Percentiles rank a stretch among this genome's conserved stretches.
phyloP scores from a whole-genome alignment of 2,797 vertebrate species.

The Clarias pachynema region DNA sequence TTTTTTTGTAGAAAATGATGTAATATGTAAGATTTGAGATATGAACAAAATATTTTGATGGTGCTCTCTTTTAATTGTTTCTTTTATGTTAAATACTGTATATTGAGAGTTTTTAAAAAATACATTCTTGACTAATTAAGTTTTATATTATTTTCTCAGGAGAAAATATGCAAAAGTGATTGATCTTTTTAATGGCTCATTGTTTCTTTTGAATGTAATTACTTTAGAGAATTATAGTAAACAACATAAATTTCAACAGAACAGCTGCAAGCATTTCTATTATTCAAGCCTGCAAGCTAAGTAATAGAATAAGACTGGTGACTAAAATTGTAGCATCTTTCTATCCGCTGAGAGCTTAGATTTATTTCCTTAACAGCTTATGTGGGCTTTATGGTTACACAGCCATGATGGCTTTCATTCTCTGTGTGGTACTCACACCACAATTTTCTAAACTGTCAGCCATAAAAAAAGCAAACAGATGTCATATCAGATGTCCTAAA shows the following conservation, averaged over 20 bases:
- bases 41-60: slow-evolving; percentile 11
- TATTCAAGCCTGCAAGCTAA: neutral
- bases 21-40: slow-evolving; percentile 26
- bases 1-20: neutral
- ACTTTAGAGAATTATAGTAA: neutral
- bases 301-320: slow-evolving; percentile 15
- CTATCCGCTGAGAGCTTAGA: neutral
- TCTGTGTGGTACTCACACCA: slow-evolving; percentile 7
- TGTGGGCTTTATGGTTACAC: slow-evolving; percentile 24
- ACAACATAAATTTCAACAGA: neutral
- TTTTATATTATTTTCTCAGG: slow-evolving; percentile 24
- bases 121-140: slow-evolving; percentile 16
- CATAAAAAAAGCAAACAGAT: slow-evolving; percentile 32
- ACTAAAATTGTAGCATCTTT: slow-evolving; percentile 23
- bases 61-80: slow-evolving; percentile 8
- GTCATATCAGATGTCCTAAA: slow-evolving; percentile 33
- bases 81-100: neutral
- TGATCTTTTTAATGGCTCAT: neutral
- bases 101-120: neutral
- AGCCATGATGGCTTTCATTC: slow-evolving; percentile 12
- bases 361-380: slow-evolving; percentile 21
- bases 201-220: slow-evolving; percentile 9
- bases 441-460: slow-evolving; percentile 36
- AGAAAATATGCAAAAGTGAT: neutral
- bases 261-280: neutral